Conservation (phyloP, 2,113 vertebrate species). For the Ursus arctos region DNA sequence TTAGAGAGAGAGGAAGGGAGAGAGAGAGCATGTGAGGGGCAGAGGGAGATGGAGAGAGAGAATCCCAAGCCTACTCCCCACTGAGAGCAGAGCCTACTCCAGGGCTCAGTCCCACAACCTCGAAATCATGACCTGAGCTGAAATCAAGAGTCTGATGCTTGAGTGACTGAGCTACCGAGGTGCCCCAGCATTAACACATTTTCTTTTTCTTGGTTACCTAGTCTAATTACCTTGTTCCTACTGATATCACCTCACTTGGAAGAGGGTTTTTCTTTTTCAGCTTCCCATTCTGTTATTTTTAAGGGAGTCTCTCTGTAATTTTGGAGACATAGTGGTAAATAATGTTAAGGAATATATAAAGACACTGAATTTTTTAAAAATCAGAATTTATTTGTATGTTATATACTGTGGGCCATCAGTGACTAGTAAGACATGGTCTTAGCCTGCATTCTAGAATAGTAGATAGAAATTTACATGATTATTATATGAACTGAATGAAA, state of each 20-base stretch:
- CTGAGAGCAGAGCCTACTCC: not conserved
- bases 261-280: not conserved
- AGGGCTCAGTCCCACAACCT: not conserved
- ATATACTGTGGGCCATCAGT: not conserved
- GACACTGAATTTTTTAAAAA: not conserved
- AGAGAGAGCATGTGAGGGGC: not conserved
- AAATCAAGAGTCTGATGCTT: not conserved
- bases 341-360: not conserved
- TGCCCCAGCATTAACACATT: not conserved
- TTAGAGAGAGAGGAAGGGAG: not conserved
- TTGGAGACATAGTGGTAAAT: not conserved
- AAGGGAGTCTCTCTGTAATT: not conserved
- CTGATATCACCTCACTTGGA: not conserved
- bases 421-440: not conserved
- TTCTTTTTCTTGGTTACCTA: not conserved
- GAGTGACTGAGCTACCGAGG: not conserved
- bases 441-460: not conserved
- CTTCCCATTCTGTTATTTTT: not conserved
- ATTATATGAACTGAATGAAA: not conserved
- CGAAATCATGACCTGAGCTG: not conserved
- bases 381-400: not conserved
- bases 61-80: not conserved
- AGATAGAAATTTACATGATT: not conserved
- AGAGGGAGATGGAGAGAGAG: not conserved
- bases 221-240: not conserved